A percentile compares a stretch with the other conserved stretches of the same genome.
These are phyloP conservation scores for Cirrhinus molitorella DNA, from an alignment of 2,797 vertebrate genomes.

Conservation along the genomic window DNA sequence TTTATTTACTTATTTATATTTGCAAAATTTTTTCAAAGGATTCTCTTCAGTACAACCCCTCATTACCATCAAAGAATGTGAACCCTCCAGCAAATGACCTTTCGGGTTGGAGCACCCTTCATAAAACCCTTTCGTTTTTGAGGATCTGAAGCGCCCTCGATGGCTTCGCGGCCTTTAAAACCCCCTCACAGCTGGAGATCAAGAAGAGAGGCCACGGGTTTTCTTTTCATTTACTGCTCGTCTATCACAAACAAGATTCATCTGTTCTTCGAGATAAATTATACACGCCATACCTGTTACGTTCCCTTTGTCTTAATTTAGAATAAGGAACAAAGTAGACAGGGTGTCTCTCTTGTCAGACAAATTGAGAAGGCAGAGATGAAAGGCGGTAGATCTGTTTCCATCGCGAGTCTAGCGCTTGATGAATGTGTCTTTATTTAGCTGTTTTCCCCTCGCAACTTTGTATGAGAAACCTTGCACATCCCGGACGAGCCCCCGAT, in stretches of 20 bases:
- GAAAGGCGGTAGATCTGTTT: constrained; percentile 33
- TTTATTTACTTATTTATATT: background rate
- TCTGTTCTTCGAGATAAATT: constrained; percentile 15
- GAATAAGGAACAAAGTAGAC: constrained; percentile 19
- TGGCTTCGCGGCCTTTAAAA: constrained; percentile 26
- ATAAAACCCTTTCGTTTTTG: constrained; percentile 29
- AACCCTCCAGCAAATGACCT: constrained; percentile 40
- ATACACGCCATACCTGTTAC: constrained; percentile 17
- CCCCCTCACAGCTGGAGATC: constrained; percentile 15
- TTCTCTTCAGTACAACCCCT: background rate
- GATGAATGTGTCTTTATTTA: constrained; percentile 20
- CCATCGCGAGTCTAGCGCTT: background rate
- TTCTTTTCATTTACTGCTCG: constrained; percentile 22
- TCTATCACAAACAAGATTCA: constrained; percentile 22
- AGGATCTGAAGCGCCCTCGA: constrained; percentile 23
- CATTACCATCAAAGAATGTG: constrained; percentile 31
- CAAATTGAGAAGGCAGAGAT: constrained; percentile 46
- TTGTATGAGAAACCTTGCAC: background rate
- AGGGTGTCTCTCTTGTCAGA: constrained; percentile 26
- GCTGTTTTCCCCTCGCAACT: background rate
- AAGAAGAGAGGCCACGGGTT: background rate
- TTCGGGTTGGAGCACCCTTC: constrained; percentile 18
- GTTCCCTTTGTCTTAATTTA: constrained; percentile 40
- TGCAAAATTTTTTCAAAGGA: background rate
- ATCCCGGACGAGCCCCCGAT: constrained; percentile 3